Evolutionary conservation across 2,113 vertebrate species (phyloP).

Genomic region (Bubo bubo): DNA sequence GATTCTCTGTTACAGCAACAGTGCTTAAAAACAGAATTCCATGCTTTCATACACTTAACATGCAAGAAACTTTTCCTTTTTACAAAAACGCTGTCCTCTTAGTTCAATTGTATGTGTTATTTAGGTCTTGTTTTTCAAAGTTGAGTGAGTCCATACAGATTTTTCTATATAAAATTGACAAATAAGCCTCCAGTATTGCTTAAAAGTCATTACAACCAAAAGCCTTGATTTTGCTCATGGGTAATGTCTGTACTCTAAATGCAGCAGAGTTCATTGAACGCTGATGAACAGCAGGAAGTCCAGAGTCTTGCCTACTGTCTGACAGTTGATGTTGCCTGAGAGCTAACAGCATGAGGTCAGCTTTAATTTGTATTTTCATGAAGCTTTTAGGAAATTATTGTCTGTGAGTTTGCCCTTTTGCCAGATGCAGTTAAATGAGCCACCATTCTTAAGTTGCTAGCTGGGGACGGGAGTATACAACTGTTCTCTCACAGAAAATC

Average conservation of each 20-base stretch:
- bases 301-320: neutral
- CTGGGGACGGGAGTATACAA: neutral
- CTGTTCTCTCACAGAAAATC: neutral
- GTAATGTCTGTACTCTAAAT: neutral
- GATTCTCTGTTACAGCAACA: neutral
- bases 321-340: neutral
- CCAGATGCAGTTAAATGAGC: neutral
- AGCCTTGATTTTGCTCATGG: neutral
- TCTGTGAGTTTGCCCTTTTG: neutral
- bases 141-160: neutral
- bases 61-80: neutral
- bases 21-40: neutral
- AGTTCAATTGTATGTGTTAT: neutral
- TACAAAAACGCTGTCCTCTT: neutral
- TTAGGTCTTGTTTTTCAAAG: neutral
- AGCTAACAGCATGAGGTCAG: neutral
- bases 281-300: neutral
- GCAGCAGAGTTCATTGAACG: neutral
- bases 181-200: neutral
- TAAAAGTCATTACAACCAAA: neutral
- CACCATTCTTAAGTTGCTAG: neutral
- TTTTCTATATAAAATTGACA: neutral
- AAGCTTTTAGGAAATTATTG: neutral
- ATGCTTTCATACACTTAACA: rapidly evolving
- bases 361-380: neutral